A percentile compares a stretch with the other conserved stretches of the same genome.
Evolutionary conservation across 2,113 vertebrate species (phyloP).

Genomic region (Phalacrocorax carbo): DNA sequence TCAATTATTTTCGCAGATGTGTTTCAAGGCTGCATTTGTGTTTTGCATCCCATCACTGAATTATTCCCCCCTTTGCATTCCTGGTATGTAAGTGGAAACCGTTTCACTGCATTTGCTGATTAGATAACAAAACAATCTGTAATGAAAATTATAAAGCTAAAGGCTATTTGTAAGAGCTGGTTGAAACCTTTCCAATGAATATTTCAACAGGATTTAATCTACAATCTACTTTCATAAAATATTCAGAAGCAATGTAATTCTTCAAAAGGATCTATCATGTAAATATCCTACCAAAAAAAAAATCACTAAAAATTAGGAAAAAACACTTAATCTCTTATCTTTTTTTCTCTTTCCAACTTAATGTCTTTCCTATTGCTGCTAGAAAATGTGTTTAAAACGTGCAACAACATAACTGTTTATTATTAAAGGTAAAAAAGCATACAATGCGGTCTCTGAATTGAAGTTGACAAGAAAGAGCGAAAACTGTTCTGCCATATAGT

Average conservation of each 20-base stretch:
- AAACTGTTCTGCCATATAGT: not conserved
- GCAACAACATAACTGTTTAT: not conserved
- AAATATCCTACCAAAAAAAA: not conserved
- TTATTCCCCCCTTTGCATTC: not conserved
- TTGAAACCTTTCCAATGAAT: constrained; percentile 27
- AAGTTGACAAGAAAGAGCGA: not conserved
- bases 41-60: not conserved
- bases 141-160: not conserved
- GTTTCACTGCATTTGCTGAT: constrained; percentile 6
- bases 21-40: not conserved
- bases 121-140: not conserved
- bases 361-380: not conserved
- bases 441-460: not conserved
- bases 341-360: not conserved
- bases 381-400: not conserved
- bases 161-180: not conserved
- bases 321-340: too few species aligned
- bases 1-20: not conserved
- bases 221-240: not conserved
- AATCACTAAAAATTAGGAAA: not conserved
- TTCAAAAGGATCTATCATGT: not conserved
- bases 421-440: not conserved
- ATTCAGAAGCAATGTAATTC: not conserved
- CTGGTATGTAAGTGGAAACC: not conserved
- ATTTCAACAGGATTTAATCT: constrained; percentile 23